Conservation (phyloP, 2,888 invertebrate species). For the Diadegma fenestrale region DNA sequence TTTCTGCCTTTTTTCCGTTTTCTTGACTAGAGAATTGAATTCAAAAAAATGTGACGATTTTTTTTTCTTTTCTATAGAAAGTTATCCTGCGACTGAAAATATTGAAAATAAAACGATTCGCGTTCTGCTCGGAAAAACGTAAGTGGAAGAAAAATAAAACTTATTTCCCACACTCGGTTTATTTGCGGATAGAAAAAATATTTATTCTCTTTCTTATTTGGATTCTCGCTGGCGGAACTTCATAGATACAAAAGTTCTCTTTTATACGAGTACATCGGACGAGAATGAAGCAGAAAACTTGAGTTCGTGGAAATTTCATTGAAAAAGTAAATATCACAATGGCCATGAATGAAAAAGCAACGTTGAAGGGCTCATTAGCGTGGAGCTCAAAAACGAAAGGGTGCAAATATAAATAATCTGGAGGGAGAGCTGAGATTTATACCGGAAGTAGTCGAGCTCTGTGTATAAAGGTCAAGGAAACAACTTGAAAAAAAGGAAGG, state of each 20-base stretch:
- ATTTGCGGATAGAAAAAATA: conserved; percentile 1
- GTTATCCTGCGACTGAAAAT: neutral
- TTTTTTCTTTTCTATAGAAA: neutral
- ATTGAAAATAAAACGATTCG: neutral
- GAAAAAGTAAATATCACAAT: conserved; percentile 73
- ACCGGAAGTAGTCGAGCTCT: conserved; percentile 45
- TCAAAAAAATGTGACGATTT: too few species aligned
- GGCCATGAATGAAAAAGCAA: conserved; percentile 32
- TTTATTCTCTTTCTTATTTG: conserved; percentile 56
- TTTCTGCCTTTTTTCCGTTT: neutral
- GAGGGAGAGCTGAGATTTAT: conserved; percentile 36
- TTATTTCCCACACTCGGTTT: neutral
- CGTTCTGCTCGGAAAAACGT: neutral
- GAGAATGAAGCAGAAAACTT: conserved; percentile 32
- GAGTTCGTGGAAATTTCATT: conserved; percentile 60
- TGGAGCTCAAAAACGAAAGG: conserved; percentile 33
- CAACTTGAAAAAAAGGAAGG: conserved; percentile 17
- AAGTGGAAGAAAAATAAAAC: neutral
- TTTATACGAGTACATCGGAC: conserved; percentile 57
- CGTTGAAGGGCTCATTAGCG: conserved; percentile 70
- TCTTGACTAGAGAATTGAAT: too few species aligned
- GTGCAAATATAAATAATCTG: conserved; percentile 14
- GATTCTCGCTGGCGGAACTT: conserved; percentile 47
- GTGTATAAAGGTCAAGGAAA: conserved; percentile 27
- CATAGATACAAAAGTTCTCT: conserved; percentile 56